A percentile compares a stretch with the other conserved stretches of the same genome.
Conservation (phyloP, 2,113 vertebrate genomes). For the Pandion haliaetus region DNA sequence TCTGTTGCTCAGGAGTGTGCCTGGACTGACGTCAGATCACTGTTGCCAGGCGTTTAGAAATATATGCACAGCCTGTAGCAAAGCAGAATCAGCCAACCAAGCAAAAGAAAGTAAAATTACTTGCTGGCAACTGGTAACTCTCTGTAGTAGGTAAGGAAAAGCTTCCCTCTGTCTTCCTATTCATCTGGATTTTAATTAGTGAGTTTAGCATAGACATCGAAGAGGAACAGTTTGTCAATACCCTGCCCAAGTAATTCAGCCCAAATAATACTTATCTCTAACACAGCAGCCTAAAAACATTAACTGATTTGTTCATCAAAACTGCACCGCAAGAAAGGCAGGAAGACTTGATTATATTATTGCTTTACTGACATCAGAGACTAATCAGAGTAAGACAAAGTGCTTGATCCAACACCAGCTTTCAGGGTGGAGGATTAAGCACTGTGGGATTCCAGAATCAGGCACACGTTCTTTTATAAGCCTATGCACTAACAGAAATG, state of each 20-base stretch:
- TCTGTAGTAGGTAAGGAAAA: not conserved
- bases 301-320: not conserved
- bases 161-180: not conserved
- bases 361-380: not conserved
- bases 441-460: not conserved
- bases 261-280: not conserved
- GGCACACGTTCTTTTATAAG: not conserved
- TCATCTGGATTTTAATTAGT: not conserved
- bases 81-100: not conserved
- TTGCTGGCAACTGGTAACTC: not conserved
- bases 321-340: not conserved
- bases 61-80: not conserved
- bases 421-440: not conserved
- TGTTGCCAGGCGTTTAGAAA: not conserved
- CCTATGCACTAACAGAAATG: not conserved
- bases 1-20: not conserved
- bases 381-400: not conserved
- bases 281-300: not conserved
- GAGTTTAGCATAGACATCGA: not conserved
- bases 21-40: not conserved
- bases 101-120: not conserved
- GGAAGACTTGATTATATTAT: not conserved
- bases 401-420: not conserved
- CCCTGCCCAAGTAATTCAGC: not conserved
- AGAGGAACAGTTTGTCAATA: not conserved